Base-by-base conservation (phyloP, 2,888 invertebrate species). In the Brassicogethes aeneus region DNA sequence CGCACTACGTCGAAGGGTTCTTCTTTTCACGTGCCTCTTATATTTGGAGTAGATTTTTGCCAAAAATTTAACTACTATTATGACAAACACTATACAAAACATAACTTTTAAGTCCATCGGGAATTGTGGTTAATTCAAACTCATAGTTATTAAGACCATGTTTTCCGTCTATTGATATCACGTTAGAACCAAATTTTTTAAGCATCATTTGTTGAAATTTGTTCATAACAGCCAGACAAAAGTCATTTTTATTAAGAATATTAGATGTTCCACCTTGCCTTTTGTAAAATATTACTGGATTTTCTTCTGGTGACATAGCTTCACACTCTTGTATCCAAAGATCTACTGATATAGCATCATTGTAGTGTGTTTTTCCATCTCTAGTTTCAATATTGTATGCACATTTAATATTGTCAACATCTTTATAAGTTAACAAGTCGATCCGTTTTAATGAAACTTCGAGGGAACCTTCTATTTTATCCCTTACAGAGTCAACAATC, bases 111-210 rank as follows among this genome's bases (percentile, higher is more conserved):
- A n/a, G n/a, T n/a, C n/a, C n/a, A n/a, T n/a, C n/a, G n/a, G n/a
- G n/a, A 5, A 44, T 3, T 8, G 41, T 44, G 8, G 12, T 37
- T 13, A 44, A 8, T 16, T 44, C 42, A 40, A 44, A 46, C 31
- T 39, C 35, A 17, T 44, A n/a, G n/a, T n/a, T n/a, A n/a, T n/a
- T n/a, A n/a, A n/a, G n/a, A n/a, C n/a, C n/a, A n/a, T n/a, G n/a
- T 7, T 5, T 36, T 16, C 15, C 12, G 12, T 36, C 36, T 15
- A 36, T 14, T 7, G 15, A 3, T 8, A 36, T 36, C 15, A 36
- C 15, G 15, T 36, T 36, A 8, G 7, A 5, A 5, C 36, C 36
- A 15, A 36, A 36, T 36, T 12, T 36, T 36, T 36, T 5, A 8
- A 36, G 5, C 36, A 36, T 36, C 7, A 8, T 7, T 15, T 12